Percentiles rank a stretch among this genome's conserved stretches.
phyloP scores from a whole-genome alignment of 2,797 vertebrate species.

The Danio choprae region DNA sequence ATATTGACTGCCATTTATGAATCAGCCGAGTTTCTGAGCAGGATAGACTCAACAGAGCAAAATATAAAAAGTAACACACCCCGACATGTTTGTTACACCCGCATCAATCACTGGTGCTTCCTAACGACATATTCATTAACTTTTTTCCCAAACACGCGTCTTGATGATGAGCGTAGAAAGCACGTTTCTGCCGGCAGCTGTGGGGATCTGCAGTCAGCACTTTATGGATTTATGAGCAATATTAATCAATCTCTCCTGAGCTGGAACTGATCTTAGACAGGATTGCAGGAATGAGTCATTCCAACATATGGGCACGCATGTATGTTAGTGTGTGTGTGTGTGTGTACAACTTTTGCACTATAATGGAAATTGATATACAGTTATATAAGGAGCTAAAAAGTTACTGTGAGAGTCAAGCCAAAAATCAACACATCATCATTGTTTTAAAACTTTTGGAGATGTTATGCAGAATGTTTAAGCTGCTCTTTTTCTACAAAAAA shows the following conservation, averaged over 20 bases:
- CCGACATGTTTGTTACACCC: conserved; percentile 71
- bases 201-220: conserved; percentile 73
- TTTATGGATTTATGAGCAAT: conserved; percentile 77
- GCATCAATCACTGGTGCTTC: conserved; percentile 79
- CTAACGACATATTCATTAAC: conserved; percentile 84
- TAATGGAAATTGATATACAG: not conserved
- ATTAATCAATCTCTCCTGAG: conserved; percentile 78
- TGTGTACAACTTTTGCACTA: conserved; percentile 12
- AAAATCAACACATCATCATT: not conserved
- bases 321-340: conserved; percentile 30
- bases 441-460: not conserved
- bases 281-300: conserved; percentile 59
- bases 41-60: conserved; percentile 53
- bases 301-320: conserved; percentile 34
- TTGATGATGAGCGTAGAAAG: conserved; percentile 74
- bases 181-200: conserved; percentile 70
- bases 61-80: conserved; percentile 60
- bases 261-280: conserved; percentile 73
- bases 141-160: conserved; percentile 74
- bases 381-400: not conserved
- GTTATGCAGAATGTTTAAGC: not conserved
- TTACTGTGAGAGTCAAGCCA: not conserved
- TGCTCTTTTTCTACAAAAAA: too few relatives aligned
- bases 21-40: conserved; percentile 46
- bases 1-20: conserved; percentile 38